Evolutionary conservation across 2,888 invertebrate genomes (phyloP).

Genomic region (Clivina fossor): DNA sequence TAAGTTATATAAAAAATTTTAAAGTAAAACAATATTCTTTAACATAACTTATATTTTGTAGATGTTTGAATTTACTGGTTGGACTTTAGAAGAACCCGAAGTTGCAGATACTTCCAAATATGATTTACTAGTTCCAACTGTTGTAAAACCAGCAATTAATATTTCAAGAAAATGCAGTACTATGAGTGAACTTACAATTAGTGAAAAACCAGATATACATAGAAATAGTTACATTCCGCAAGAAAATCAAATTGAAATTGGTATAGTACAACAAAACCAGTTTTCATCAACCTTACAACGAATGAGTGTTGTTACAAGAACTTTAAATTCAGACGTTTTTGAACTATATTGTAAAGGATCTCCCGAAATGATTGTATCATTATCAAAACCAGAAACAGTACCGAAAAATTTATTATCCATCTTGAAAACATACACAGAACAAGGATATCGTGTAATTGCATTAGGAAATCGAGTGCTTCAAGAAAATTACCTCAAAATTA

Average conservation of each 20-base stretch:
- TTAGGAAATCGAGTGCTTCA: slow-evolving; percentile 69
- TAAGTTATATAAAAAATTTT: slow-evolving; percentile 44
- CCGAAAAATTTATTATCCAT: slow-evolving; percentile 74
- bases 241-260: slow-evolving; percentile 54
- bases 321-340: slow-evolving; percentile 70
- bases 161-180: slow-evolving; percentile 37
- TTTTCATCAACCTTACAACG: slow-evolving; percentile 83
- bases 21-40: background rate
- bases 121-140: slow-evolving; percentile 79
- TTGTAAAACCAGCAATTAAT: slow-evolving; percentile 63
- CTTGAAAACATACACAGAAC: slow-evolving; percentile 80
- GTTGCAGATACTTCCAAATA: slow-evolving; percentile 77
- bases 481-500: slow-evolving; percentile 66
- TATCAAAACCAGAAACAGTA: slow-evolving; percentile 73
- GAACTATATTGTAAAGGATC: slow-evolving; percentile 90
- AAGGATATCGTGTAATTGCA: slow-evolving; percentile 91
- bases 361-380: slow-evolving; percentile 82
- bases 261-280: slow-evolving; percentile 73
- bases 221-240: background rate
- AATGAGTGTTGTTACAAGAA: slow-evolving; percentile 82
- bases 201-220: background rate
- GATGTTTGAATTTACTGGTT: slow-evolving; percentile 94
- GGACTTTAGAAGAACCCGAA: slow-evolving; percentile 83
- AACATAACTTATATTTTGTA: slow-evolving; percentile 47
- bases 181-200: slow-evolving; percentile 3